Conservation (phyloP, 2,113 vertebrate genomes). For the Pelobates fuscus region DNA sequence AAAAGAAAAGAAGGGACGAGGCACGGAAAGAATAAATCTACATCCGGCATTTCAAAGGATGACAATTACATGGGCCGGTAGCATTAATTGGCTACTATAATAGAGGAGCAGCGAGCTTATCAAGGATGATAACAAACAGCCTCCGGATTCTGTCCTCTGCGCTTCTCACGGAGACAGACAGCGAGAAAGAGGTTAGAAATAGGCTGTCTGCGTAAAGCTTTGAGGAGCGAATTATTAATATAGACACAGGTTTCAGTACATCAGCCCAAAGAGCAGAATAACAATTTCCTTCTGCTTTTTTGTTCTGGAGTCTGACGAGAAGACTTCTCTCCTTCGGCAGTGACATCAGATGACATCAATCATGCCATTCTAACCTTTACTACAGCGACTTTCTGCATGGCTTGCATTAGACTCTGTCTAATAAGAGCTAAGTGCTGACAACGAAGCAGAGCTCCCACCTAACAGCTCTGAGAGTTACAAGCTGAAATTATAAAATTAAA, state of each 20-base stretch:
- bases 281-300: slow-evolving; percentile 6
- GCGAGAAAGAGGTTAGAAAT: not conserved
- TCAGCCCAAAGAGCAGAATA: slow-evolving; percentile 15
- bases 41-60: slow-evolving; percentile 14
- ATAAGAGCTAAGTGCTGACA: slow-evolving; percentile 20
- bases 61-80: slow-evolving; percentile 20
- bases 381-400: not conserved
- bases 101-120: not conserved
- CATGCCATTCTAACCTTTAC: slow-evolving; percentile 20
- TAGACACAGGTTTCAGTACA: slow-evolving; percentile 4
- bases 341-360: slow-evolving; percentile 12
- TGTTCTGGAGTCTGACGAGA: not conserved
- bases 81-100: slow-evolving; percentile 32
- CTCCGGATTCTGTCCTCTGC: not conserved
- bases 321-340: not conserved
- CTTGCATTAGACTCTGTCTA: not conserved
- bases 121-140: not conserved
- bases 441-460: not conserved
- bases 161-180: not conserved
- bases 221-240: slow-evolving; percentile 5
- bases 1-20: too few species aligned
- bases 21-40: slow-evolving; percentile 2
- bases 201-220: not conserved
- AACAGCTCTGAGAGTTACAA: not conserved
- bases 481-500: too few species aligned